Evolutionary conservation across 2,113 vertebrate genomes (phyloP), one percentile per base, ranked within the genome.

Genomic region (Scytalopus superciliaris): DNA sequence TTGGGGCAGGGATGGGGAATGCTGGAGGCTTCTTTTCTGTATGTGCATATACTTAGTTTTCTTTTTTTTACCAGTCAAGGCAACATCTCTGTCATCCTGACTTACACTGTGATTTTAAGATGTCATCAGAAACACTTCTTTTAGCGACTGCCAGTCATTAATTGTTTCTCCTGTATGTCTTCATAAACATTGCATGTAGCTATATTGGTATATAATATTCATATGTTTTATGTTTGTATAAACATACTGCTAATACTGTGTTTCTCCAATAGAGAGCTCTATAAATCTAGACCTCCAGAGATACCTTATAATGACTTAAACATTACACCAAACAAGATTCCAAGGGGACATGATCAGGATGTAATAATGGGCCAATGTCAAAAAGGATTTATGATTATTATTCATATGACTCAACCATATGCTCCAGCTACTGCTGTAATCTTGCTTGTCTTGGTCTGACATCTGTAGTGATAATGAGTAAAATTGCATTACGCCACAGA

Each of bases 381-480:
- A 93, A 88, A 87, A 98, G 94, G 96, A 98, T 98, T 98, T 98
- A 98, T 92, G 96, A 97, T 98, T 97, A 96, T 97, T 98, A 97
- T 97, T 97, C 97, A 92, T 97, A 92, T 97, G 97, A 97, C 94
- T 97, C 97, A 98, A 96, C 97, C 98, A 98, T 98, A 97, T 97
- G 98, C 94, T 97, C 56, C 82, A 96, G 94, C 97, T 97, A 97
- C 97, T 96, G 97, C 97, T 97, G 91, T 97, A 96, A 95, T 96
- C 96, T 95, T 94, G 88, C 95, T 96, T 93, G 95, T 94, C 83
- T 93, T 93, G 89, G 92, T 97, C 95, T 97, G 96, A 98, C 97
- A 97, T 98, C 97, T 97, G 97, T 96, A 97, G 97, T 96, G 97
- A 98, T 98, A 98, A 98, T 98, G 98, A 98, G 97, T 97, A 98